These are phyloP conservation scores for Alviniconcha marisindica DNA, from an alignment of 1,140 invertebrate genomes.

Conservation along the genomic window DNA sequence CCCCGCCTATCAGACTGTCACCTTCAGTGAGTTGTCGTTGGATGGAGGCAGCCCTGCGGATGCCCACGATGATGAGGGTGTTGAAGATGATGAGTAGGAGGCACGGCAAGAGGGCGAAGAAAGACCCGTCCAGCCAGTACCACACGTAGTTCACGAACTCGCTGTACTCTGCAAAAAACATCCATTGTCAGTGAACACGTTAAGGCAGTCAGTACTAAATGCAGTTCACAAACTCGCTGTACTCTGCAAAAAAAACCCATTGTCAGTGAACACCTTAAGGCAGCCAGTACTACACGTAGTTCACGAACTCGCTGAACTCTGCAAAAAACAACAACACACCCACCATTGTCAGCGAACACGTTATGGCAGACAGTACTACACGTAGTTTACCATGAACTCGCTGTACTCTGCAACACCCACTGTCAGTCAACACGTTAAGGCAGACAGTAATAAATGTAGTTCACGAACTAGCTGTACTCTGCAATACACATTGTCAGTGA, in stretches of 20 bases:
- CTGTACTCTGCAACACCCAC: conserved; percentile 36
- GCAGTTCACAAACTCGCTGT: conserved; percentile 43
- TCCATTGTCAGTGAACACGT: too few relatives aligned
- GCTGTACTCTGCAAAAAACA: conserved; percentile 33
- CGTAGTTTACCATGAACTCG: conserved; percentile 43
- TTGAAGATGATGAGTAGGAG: conserved; percentile 61
- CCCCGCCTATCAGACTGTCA: not conserved
- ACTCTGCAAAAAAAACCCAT: conserved; percentile 31
- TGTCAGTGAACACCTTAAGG: too few relatives aligned
- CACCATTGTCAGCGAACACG: too few relatives aligned
- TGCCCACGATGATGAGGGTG: conserved; percentile 60
- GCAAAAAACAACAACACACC: not conserved
- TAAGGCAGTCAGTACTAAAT: conserved; percentile 67
- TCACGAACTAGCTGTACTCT: conserved; percentile 48
- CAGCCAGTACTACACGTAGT: conserved; percentile 62
- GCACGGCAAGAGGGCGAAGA: conserved; percentile 60
- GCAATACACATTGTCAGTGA: too few relatives aligned
- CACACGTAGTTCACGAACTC: conserved; percentile 51
- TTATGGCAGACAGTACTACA: conserved; percentile 68
- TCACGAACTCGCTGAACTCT: conserved; percentile 48
- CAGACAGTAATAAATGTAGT: conserved; percentile 62
- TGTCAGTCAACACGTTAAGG: too few relatives aligned
- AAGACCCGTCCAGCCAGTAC: conserved; percentile 66
- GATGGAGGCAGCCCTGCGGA: conserved; percentile 51
- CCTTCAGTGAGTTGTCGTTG: conserved; percentile 44